Base-by-base conservation (phyloP, 2,888 invertebrate genomes). In the Arrhopalites spinosus region DNA sequence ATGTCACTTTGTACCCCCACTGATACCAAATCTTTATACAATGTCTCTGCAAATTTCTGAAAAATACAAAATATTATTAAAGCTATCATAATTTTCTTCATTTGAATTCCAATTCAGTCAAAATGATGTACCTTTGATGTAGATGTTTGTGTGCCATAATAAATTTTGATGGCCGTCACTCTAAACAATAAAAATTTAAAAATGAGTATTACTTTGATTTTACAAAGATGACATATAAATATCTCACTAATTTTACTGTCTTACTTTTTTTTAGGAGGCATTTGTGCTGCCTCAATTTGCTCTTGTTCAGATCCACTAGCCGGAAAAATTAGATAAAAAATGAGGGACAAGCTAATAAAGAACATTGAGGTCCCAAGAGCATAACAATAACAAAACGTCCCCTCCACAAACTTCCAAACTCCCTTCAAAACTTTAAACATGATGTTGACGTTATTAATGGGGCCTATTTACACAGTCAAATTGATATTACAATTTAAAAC, bases 91-190 rank as follows among this genome's bases (percentile, higher is more conserved):
- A n/a, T n/a, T n/a, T n/a, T n/a, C n/a, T n/a, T n/a, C n/a, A n/a
- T n/a, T n/a, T n/a, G n/a, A n/a, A n/a, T 20, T 50, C 5, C 23
- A 47, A 69, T 45, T 30, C 17, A 36, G 1, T 45, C 15, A n/a
- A 70, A 20, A 56, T 27, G 27, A 15, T 56, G 53, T 69, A 84
- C 84, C 78, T 84, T 83, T 15, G 84, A 80, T 50, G 81, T 85
- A 73, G 85, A 85, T 36, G 84, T 83, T 73, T 84, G 83, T 7
- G 84, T 82, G 11, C 83, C 84, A 80, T 83, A 85, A 67, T 83
- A 83, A 23, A 85, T 83, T 68, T 80, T 80, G n/a, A 83, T 75
- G 13, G 59, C 23, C 29, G 36, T 7, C 3, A 36, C 36, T 36
- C 36, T 36, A 36, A 11, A 36, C 3, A 36, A 36, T 7, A 36